Base-by-base conservation (phyloP, 2,888 invertebrate genomes). In the Drosophila borealis region DNA sequence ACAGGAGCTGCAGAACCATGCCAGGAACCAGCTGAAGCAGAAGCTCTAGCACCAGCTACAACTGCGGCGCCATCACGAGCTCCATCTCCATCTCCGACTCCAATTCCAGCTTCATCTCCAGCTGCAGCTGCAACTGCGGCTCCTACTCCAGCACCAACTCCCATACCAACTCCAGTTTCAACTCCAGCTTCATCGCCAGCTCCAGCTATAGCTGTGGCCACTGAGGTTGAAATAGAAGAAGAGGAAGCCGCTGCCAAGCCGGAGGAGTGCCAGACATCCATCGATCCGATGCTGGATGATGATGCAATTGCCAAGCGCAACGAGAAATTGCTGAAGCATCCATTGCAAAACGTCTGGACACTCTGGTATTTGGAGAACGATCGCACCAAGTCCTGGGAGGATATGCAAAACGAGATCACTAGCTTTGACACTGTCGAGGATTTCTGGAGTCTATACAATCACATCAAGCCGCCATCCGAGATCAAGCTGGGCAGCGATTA, bases 291-390 rank as follows among this genome's bases (percentile, higher is more conserved):
- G 14, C 9, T 74, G 3, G 79, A 78, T 36, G 89, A 85, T 48
- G 84, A 65, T 13, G 61, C 66, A 29, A 90, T 92, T 29, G 29
- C 39, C 2, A 14, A 14, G 65, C 90, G 95, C 42, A 94, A 95
- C 0, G 95, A 95, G 90, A 94, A 95, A 89, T 92, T 95, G 70
- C 95, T 95, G 70, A 98, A 98, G 93, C 98, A 99, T 93, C 98
- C 98, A 8, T 93, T 99, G 76, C 98, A 99, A 92, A 97, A 98
- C 92, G 95, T 95, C 68, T 99, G 99, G 99, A 98, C 98, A 11
- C 94, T 99, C 70, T 99, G 99, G 99, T 99, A 98, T 93, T 98
- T 96, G 91, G 99, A 99, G 92, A 97, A 96, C 89, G 98, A 98
- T 93, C 96, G 97, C 90, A 62, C 86, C 45, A 96, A 95, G 90